These are phyloP conservation scores for Oscheius sp. DNA, from an alignment of 2,888 invertebrate species.

Conservation along the genomic window DNA sequence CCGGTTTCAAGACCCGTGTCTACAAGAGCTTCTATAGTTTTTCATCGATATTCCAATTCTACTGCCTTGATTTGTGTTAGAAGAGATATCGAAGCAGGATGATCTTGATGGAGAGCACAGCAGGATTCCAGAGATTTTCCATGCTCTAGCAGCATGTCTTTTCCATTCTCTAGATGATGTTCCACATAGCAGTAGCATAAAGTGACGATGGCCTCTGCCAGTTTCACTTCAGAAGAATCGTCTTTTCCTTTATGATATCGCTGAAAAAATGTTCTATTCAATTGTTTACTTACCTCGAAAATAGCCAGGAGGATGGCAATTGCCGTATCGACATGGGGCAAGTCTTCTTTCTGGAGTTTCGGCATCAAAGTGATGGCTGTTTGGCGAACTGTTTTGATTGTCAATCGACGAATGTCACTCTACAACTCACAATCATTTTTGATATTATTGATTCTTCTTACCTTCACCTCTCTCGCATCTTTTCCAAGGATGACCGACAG, in stretches of 20 bases:
- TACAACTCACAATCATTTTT: background rate
- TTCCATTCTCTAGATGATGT: constrained; percentile 9
- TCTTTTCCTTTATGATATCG: constrained; percentile 1
- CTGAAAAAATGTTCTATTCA: background rate
- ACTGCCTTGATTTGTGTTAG: background rate
- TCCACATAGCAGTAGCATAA: constrained; percentile 14
- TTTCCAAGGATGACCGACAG: constrained; percentile 1
- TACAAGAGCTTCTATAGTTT: no score
- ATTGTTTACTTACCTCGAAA: constrained; percentile 13
- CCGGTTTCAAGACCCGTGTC: background rate
- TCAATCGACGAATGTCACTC: background rate
- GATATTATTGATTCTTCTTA: no score
- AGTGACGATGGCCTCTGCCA: constrained; percentile 10
- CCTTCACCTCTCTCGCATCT: constrained; percentile 16
- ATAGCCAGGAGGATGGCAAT: constrained; percentile 14
- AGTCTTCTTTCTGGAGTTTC: background rate
- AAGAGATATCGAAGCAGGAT: constrained; percentile 1
- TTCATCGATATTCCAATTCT: no score
- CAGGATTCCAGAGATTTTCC: background rate
- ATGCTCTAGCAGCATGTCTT: constrained; percentile 6
- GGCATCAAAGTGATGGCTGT: constrained; percentile 3
- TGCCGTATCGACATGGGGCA: constrained; percentile 12
- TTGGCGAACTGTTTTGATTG: background rate
- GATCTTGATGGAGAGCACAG: background rate
- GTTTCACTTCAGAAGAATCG: background rate